Conservation (phyloP, 2,797 vertebrate species). For the Chloroceryle amazona region DNA sequence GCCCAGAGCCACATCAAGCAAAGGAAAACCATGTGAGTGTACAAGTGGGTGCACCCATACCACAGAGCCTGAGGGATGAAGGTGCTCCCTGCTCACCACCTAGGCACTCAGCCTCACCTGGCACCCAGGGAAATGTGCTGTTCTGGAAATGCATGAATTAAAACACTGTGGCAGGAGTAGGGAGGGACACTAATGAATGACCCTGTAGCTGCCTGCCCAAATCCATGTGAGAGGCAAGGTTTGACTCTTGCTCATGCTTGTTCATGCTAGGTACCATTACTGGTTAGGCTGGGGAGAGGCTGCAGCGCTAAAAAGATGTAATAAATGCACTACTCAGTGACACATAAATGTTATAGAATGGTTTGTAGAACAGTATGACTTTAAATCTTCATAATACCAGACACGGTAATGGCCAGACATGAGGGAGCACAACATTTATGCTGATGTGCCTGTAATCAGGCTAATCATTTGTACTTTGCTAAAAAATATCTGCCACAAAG, state of each 20-base stretch:
- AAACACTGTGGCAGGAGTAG: not conserved
- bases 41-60: not conserved
- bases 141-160: not conserved
- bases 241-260: not conserved
- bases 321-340: not conserved
- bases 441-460: not conserved
- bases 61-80: rapidly evolving
- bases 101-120: not conserved
- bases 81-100: not conserved
- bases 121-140: not conserved
- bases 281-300: not conserved
- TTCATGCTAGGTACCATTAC: not conserved
- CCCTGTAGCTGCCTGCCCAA: not conserved
- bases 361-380: not conserved
- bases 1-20: not conserved
- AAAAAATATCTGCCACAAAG: not conserved
- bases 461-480: conserved; percentile 1
- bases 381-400: not conserved
- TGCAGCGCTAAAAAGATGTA: not conserved
- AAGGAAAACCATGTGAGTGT: not conserved
- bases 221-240: not conserved
- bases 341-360: not conserved
- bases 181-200: not conserved
- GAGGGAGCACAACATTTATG: not conserved
- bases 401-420: not conserved